Base-by-base conservation (phyloP, 1,140 invertebrate genomes). In the Drosophila novamexicana region DNA sequence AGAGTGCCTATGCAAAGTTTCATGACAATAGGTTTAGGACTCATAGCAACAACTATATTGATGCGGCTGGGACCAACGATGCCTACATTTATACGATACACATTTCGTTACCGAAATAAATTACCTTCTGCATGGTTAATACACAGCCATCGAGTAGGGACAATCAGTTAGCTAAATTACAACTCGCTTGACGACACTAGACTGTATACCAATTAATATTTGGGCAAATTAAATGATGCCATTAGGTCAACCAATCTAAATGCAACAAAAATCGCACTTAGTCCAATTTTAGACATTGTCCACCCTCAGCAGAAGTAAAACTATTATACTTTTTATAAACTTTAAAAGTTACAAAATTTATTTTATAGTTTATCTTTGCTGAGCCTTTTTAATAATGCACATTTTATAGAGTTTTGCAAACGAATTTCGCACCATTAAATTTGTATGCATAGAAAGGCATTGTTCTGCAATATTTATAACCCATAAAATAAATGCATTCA, bases 351-450 rank as follows among this genome's bases (percentile, higher is more conserved):
- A 8, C 32, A 53, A 53, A 8, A 53, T 42, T 29, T 40, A 6
- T 47, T 66, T 47, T 47, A 66, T 29, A 32, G 12, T 40, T 66
- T 29, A 49, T 39, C 42, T 49, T 67, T 66, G 34, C 53, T 45
- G 53, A 36, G 14, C 14, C 36, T 63, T 40, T 42, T 34, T 45
- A 53, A 49, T 64, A 63, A 40, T 29, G 77, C 64, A 80, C 77
- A 49, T 18, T 63, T 79, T 50, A 32, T 42, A 42, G 29, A 62
- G 40, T 39, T 58, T 77, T 63, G n/a, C n/a, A 61, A 65, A 63
- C 69, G 70, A 74, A 34, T 75, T 7, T 59, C 62, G 77, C 77
- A 80, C 77, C 39, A 12, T 44, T 69, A 42, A 47, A 70, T 44
- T 40, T 65, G 50, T 59, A 59, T 49, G 32, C 45, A 54, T 72